phyloP scores from a whole-genome alignment of 2,888 invertebrate species.

The Hedychridium roseum region DNA sequence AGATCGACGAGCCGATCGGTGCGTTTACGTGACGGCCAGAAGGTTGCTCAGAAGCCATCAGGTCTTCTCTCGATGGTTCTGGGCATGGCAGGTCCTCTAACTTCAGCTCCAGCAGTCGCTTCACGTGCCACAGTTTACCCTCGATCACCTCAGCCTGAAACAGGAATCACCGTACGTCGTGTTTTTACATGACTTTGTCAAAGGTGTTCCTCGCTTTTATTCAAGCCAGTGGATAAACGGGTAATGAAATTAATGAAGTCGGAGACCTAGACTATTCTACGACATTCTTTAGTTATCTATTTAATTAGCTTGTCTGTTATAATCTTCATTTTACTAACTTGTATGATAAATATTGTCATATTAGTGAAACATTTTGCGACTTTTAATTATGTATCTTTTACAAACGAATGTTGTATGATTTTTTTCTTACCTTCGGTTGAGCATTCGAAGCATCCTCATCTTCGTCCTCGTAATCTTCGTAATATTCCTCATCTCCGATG shows the following conservation, averaged over 20 bases:
- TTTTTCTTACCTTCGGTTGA: constrained; percentile 43
- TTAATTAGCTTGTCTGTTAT: too few species aligned
- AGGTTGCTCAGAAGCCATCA: constrained; percentile 60
- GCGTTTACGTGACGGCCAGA: constrained; percentile 54
- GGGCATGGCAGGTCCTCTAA: constrained; percentile 57
- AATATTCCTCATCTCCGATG: constrained; percentile 32
- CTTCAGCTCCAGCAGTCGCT: constrained; percentile 53
- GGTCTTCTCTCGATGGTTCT: constrained; percentile 54
- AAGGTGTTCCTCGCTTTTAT: too few species aligned
- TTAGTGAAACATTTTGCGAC: too few species aligned
- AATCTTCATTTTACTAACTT: too few species aligned
- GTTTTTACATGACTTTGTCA: too few species aligned
- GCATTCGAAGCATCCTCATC: constrained; percentile 33
- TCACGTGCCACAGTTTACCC: constrained; percentile 49
- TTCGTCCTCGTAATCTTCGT: constrained; percentile 28
- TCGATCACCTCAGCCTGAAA: constrained; percentile 47
- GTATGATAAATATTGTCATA: too few species aligned
- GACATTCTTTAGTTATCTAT: too few species aligned
- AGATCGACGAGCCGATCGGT: constrained; percentile 47
- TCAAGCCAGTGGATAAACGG: too few species aligned
- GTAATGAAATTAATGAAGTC: too few species aligned
- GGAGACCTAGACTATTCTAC: too few species aligned
- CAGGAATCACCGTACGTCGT: constrained; percentile 7
- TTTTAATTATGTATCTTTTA: too few species aligned
- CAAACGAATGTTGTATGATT: too few species aligned